Conservation (phyloP, 1,140 invertebrate species). For the Lasioglossum albipes region DNA sequence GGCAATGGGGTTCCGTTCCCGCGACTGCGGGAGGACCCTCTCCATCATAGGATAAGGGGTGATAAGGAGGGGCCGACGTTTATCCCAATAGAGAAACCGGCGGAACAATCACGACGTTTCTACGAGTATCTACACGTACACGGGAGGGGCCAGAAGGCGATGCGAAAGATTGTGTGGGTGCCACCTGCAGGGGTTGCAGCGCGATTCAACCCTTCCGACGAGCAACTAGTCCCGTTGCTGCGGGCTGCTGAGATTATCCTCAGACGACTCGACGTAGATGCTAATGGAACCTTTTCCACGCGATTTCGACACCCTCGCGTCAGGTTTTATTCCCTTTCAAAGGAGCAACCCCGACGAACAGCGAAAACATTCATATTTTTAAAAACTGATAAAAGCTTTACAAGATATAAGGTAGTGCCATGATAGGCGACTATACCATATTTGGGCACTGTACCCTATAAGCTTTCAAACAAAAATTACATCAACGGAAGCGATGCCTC, state of each 20-base stretch:
- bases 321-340: not conserved
- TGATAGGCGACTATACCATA: no score
- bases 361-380: no score
- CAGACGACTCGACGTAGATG: conserved; percentile 5
- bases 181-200: conserved; percentile 35
- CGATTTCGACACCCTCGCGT: not conserved
- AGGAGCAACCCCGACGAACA: no score
- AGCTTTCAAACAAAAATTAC: no score
- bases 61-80: conserved; percentile 64
- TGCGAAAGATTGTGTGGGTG: not conserved
- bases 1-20: conserved; percentile 63
- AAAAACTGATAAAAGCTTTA: no score
- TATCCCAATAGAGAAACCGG: conserved; percentile 65
- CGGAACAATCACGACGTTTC: conserved; percentile 62
- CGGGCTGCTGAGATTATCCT: conserved; percentile 44
- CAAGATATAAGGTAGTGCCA: no score
- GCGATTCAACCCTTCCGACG: conserved; percentile 43
- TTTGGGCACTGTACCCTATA: no score
- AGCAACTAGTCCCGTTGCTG: conserved; percentile 33
- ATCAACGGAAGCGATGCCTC: no score
- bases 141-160: not conserved
- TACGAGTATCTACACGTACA: conserved; percentile 41
- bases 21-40: conserved; percentile 54
- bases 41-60: conserved; percentile 62
- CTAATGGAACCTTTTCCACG: conserved; percentile 12